phyloP scores from a whole-genome alignment of 2,113 vertebrate genomes.

The Pycnonotus jocosus region DNA sequence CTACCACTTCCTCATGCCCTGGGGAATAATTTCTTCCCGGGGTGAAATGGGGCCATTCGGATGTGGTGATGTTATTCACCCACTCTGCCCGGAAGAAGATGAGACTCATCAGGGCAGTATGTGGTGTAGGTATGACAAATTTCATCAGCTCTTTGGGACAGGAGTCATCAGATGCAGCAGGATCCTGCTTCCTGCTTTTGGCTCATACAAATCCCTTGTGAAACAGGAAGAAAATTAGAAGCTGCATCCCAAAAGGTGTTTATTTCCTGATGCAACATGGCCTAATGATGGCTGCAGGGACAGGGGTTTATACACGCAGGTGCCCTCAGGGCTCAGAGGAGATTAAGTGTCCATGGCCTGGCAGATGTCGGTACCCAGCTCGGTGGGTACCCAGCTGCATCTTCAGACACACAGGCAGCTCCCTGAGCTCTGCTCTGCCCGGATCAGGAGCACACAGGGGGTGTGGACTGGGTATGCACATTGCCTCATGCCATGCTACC shows the following conservation, averaged over 20 bases:
- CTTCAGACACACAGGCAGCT: background rate
- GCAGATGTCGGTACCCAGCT: background rate
- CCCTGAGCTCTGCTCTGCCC: fast-evolving
- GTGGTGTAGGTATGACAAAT: background rate
- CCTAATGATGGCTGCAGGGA: fast-evolving
- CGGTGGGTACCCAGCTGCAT: background rate
- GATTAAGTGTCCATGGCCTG: background rate
- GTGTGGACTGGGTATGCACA: fast-evolving
- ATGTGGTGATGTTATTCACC: background rate
- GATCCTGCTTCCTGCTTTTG: background rate
- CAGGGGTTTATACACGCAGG: background rate
- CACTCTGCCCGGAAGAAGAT: fast-evolving
- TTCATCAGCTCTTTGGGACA: background rate
- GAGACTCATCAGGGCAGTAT: background rate
- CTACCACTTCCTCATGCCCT: background rate
- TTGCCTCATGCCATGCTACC: background rate
- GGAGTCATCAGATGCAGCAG: background rate
- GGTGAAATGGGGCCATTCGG: background rate
- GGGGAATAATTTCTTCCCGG: background rate
- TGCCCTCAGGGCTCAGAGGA: background rate
- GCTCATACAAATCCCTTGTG: background rate
- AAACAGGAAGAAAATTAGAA: background rate
- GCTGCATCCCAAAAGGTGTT: background rate
- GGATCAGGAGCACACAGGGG: background rate
- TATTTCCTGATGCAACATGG: background rate